Conservation (phyloP, 2,113 vertebrate species). For the Cyanocitta stelleri region DNA sequence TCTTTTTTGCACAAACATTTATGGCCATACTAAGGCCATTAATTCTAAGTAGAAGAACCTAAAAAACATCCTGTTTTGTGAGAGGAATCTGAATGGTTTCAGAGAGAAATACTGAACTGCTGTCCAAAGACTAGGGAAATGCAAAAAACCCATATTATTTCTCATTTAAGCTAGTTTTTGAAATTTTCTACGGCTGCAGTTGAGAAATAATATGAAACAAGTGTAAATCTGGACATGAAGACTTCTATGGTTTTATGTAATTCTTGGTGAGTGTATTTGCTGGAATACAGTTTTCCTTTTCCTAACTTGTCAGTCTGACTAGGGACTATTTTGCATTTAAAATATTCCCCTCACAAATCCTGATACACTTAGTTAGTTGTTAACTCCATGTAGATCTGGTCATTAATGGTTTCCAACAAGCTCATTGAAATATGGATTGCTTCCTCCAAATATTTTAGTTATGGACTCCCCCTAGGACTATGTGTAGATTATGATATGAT, state of each 20-base stretch:
- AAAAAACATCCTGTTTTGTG: rapidly evolving
- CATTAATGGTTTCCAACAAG: neutral
- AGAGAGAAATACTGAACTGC: neutral
- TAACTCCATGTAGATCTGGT: neutral
- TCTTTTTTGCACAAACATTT: neutral
- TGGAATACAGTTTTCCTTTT: neutral
- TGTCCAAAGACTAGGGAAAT: neutral
- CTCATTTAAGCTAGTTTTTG: neutral
- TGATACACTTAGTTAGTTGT: neutral
- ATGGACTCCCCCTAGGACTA: neutral
- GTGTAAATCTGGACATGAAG: neutral
- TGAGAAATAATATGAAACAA: neutral
- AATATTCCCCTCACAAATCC: neutral
- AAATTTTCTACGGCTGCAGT: neutral
- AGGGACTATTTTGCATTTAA: neutral
- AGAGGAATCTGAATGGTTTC: neutral
- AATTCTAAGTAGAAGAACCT: neutral
- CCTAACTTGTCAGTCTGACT: neutral
- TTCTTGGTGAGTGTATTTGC: neutral
- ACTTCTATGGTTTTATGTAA: neutral
- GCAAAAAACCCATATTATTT: neutral
- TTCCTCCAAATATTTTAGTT: neutral
- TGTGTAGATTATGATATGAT: neutral
- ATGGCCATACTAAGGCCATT: rapidly evolving
- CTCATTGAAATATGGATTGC: neutral